Base-by-base conservation (phyloP, 37 sponge, comb jelly and placozoan species). In the Mnemiopsis leidyi region DNA sequence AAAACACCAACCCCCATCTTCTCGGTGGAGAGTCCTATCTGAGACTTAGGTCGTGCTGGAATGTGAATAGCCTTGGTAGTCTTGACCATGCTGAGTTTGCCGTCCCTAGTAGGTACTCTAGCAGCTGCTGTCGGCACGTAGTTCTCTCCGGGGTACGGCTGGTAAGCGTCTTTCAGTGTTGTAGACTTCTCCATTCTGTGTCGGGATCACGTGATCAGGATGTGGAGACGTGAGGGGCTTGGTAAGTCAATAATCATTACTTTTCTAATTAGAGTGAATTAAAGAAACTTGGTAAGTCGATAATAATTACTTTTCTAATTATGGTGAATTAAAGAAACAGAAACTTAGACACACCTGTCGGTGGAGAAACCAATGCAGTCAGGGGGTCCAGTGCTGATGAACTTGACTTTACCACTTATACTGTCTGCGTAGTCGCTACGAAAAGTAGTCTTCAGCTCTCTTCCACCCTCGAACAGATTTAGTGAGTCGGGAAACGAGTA, bases 1-100 rank as follows among this genome's bases (percentile, higher is more conserved):
- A n/a, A 29, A 25, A 71, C n/a, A 5, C 75, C 0, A 16, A 85
- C 90, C 61, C 36, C 90, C 20, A 85, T 38, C 29, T 85, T 85
- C 0, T 40, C n/a, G 1, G 90, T 13, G 1, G 90, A 85, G 1
- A 40, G 40, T 85, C 29, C 29, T 28, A 85, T 85, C 26, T 85
- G 90, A 40, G 90, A 36, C 23, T 37, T 38, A 0, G 90, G 90
- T 85, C 90, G 7, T 18, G 90, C 61, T 0, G 90, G 90, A n/a
- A 85, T 85, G 90, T 85, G 40, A 2, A 85, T 40, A n/a, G 90
- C 90, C 39, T 85, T 85, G 90, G 90, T 85, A 3, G 90, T 85
- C 39, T 85, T 85, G 29, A 85, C 90, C 26, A 32, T 26, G 36
- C 79, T 77, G 29, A 85, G 90, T 39, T 85, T 85, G 2, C 40